Evolutionary conservation across 2,113 vertebrate species (phyloP), one percentile per base, ranked within the genome.

Genomic region (Egretta garzetta): DNA sequence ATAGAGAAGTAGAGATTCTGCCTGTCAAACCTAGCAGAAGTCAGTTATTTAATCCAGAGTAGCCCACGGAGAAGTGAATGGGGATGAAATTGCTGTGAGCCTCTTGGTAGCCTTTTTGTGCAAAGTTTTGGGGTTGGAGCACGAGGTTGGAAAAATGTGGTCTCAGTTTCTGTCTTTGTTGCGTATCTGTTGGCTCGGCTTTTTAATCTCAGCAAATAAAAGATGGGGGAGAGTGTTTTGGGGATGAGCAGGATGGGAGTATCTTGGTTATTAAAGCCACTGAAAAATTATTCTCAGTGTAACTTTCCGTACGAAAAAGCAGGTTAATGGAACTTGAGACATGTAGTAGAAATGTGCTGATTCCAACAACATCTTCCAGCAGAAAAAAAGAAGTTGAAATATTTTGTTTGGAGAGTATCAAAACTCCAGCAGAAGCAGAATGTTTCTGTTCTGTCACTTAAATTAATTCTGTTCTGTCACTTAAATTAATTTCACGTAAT

Each of bases 331-430:
- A 88, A 90, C 81, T 76, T 55, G 43, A 87, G 72, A 83, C 91
- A 80, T 1, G 28, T 49, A 80, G 67, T n/a, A 96, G 94, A 95
- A 96, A 97, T 87, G 74, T 91, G 87, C 91, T 94, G 95, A 95
- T 81, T 72, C 43, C 84, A 80, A 55, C 86, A 86, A 91, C 32
- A 68, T 91, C 86, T 96, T 89, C 74, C 73, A 95, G 50, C 26
- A 81, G 68, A 1, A 58, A 53, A 73, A 76, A 86, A 74, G n/a
- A 41, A 45, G 28, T 23, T 14, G 43, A 52, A 96, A 47, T 96
- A 37, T 96, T 97, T 96, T 80, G 37, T 74, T 96, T 96, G 94
- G 93, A 83, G 10, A 10, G 9, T 47, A 22, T 27, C 55, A 71
- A 59, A 91, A 41, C 55, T 77, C 47, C 83, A 74, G 72, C 63